Evolutionary conservation across 1,140 invertebrate species (phyloP).

Genomic region (Heliconius hewitsoni): DNA sequence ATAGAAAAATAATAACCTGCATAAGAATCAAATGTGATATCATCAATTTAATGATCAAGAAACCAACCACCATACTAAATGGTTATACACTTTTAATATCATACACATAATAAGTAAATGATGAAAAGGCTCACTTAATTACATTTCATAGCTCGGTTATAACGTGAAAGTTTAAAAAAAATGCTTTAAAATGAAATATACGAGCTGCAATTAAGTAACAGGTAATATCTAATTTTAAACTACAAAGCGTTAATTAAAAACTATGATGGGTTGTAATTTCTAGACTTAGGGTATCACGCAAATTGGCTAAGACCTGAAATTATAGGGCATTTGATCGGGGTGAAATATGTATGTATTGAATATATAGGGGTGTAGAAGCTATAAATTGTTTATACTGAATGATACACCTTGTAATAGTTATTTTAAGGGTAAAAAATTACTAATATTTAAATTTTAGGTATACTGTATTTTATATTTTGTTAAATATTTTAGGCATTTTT

Average conservation of each 20-base stretch:
- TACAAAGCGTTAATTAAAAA: conserved; percentile 28
- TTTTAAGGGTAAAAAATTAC: conserved; percentile 13
- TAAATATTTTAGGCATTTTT: too few relatives aligned
- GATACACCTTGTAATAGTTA: not conserved
- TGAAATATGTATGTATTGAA: conserved; percentile 39
- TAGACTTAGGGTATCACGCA: conserved; percentile 32
- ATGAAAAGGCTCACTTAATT: conserved; percentile 12
- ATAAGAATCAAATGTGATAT: conserved; percentile 3
- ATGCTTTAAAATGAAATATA: conserved; percentile 1
- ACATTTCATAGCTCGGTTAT: conserved; percentile 7
- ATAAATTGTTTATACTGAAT: not conserved
- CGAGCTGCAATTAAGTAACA: conserved; percentile 15
- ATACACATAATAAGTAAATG: not conserved
- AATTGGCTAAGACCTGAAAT: conserved; percentile 45
- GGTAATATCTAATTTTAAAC: conserved; percentile 33
- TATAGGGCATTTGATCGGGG: conserved; percentile 42
- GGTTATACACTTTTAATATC: conserved; percentile 4
- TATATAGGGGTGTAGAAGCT: conserved; percentile 25
- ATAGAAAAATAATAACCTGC: not conserved
- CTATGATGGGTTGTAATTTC: conserved; percentile 37
- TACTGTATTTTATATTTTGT: too few relatives aligned
- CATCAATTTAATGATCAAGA: not conserved
- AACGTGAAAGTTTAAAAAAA: conserved; percentile 8
- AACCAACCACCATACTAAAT: conserved; percentile 3
- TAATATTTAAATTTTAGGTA: not conserved